phyloP scores from a whole-genome alignment of 2,797 vertebrate species.

The Valencia hispanica region DNA sequence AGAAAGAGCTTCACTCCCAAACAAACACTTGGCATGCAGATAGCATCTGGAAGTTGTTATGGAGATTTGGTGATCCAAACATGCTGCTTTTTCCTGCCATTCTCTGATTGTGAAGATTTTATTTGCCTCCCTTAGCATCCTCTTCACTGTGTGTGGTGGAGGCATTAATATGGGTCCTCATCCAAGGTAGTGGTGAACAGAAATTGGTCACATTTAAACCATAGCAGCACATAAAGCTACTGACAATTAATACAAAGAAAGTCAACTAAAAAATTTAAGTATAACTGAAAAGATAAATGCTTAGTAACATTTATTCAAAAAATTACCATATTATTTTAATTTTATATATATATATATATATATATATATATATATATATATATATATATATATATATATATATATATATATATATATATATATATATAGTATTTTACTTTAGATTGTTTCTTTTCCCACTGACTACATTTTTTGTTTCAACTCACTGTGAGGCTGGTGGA shows the following conservation, averaged over 20 bases:
- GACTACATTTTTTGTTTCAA: not conserved
- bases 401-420: no score
- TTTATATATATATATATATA: no score
- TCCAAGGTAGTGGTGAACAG: not conserved
- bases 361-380: no score
- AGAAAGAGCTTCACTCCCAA: not conserved
- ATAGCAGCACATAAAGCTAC: not conserved
- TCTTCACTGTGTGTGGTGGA: not conserved
- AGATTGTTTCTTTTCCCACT: not conserved
- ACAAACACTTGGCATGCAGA: not conserved
- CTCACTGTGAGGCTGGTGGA: slow-evolving; percentile 2
- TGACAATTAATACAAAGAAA: not conserved
- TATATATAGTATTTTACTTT: no score
- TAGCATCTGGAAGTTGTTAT: not conserved
- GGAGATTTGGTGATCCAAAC: not conserved
- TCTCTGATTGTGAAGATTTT: not conserved
- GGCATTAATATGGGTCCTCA: not conserved
- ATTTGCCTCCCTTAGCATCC: not conserved
- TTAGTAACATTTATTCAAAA: not conserved
- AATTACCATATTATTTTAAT: no score
- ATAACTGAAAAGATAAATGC: not conserved
- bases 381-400: no score
- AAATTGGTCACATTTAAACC: not conserved
- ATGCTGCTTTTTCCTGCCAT: not conserved
- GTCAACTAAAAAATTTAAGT: not conserved